These are phyloP conservation scores for Meghimatium bilineatum DNA, from an alignment of 2,888 invertebrate genomes.

Conservation along the genomic window DNA sequence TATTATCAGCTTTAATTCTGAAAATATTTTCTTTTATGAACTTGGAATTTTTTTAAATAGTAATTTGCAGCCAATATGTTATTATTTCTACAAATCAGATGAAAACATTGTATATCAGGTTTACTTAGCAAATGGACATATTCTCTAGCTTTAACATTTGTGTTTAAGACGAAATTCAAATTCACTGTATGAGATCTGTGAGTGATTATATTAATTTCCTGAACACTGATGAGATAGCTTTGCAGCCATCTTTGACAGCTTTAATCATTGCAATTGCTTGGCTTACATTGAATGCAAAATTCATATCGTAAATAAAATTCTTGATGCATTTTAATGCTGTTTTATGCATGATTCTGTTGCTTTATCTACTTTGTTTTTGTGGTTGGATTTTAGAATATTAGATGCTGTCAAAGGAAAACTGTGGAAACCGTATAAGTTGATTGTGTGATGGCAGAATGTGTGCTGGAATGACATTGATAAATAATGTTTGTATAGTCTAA, in stretches of 20 bases:
- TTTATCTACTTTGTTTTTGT: not conserved
- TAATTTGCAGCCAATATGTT: too few species aligned
- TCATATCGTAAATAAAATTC: not conserved
- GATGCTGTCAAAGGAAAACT: not conserved
- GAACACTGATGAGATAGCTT: not conserved
- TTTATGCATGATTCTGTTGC: not conserved
- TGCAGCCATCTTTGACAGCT: not conserved
- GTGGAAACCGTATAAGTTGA: too few species aligned
- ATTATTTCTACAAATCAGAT: not conserved
- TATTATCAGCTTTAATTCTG: not conserved
- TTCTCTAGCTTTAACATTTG: not conserved
- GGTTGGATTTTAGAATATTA: not conserved
- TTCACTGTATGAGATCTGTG: not conserved
- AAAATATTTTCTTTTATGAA: too few species aligned
- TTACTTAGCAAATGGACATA: not conserved
- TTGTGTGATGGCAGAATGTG: too few species aligned
- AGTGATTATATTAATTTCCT: not conserved
- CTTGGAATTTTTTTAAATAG: too few species aligned
- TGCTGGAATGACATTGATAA: too few species aligned
- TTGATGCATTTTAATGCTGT: constrained; percentile 11
- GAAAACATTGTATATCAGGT: not conserved
- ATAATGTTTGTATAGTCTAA: too few species aligned
- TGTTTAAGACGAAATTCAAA: not conserved
- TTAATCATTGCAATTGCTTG: not conserved
- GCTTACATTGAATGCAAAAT: not conserved